Conservation (phyloP, 2,797 vertebrate genomes). For the Syndactyla subalaris region DNA sequence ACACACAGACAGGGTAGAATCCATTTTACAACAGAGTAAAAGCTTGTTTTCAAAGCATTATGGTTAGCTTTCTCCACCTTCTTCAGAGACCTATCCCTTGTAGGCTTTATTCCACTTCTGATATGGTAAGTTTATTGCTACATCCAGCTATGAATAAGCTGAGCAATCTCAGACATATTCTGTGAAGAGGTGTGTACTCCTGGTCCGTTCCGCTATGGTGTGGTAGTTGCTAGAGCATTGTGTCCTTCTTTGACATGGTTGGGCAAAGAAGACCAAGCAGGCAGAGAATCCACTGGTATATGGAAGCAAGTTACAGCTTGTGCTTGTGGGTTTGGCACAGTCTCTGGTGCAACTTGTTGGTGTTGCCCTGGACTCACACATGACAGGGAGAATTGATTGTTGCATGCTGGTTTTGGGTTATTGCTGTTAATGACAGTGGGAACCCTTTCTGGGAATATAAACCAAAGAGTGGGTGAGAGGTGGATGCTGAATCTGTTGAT, state of each 20-base stretch:
- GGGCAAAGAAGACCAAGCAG: not conserved
- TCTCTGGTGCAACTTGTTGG: accelerated
- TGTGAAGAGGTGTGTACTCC: not conserved
- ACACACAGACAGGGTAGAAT: no score
- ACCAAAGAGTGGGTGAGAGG: not conserved
- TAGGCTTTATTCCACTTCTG: no score
- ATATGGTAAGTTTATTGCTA: no score
- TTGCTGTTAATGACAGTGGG: not conserved
- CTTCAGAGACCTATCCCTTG: no score
- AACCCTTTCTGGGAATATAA: not conserved
- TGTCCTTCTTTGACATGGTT: not conserved
- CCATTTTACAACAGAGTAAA: no score
- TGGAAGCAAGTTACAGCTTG: not conserved
- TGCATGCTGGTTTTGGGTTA: not conserved
- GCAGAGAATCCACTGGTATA: not conserved
- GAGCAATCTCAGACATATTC: not conserved
- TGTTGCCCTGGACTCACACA: not conserved
- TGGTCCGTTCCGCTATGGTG: not conserved
- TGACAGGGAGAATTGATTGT: not conserved
- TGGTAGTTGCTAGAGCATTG: not conserved
- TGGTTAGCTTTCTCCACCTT: no score
- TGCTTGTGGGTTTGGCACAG: not conserved
- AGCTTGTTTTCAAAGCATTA: no score
- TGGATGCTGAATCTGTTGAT: not conserved
- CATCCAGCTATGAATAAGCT: not conserved